Percentiles rank a stretch among this genome's conserved stretches.
Conservation (phyloP, 2,113 vertebrate genomes). For the Phyllostomus discolor region DNA sequence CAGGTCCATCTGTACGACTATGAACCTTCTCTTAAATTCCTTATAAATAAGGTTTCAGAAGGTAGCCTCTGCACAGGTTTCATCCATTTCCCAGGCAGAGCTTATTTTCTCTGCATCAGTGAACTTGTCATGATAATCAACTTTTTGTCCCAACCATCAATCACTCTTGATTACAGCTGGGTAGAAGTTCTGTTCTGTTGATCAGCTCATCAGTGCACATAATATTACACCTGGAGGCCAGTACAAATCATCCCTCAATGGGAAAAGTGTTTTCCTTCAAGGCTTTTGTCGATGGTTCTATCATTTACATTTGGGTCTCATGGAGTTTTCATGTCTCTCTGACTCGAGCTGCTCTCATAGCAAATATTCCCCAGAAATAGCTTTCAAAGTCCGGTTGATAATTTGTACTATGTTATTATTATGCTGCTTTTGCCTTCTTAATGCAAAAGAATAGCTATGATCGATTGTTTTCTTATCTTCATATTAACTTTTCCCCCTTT, state of each 20-base stretch:
- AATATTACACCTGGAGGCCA: constrained; percentile 84
- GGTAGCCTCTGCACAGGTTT: constrained; percentile 74
- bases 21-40: constrained; percentile 67
- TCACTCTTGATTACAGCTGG: constrained; percentile 84
- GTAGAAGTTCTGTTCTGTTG: constrained; percentile 80
- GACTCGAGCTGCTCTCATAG: constrained; percentile 57
- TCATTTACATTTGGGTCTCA: constrained; percentile 73
- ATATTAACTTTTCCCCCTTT: constrained; percentile 27
- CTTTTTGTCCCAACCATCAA: constrained; percentile 85
- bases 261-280: constrained; percentile 73
- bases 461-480: constrained; percentile 44
- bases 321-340: constrained; percentile 65
- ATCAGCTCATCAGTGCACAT: constrained; percentile 83
- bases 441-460: constrained; percentile 30
- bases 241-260: constrained; percentile 75
- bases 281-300: constrained; percentile 73
- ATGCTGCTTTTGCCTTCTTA: background rate
- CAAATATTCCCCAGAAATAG: constrained; percentile 63
- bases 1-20: constrained; percentile 11
- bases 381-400: constrained; percentile 43
- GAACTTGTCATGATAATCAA: constrained; percentile 86
- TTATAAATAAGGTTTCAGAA: constrained; percentile 69
- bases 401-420: background rate
- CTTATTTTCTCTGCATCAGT: constrained; percentile 83
- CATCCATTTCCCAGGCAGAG: constrained; percentile 77